Evolutionary conservation across 2,888 invertebrate species (phyloP), one percentile per base, ranked within the genome.

Genomic region (Drosophila anomelani): DNA sequence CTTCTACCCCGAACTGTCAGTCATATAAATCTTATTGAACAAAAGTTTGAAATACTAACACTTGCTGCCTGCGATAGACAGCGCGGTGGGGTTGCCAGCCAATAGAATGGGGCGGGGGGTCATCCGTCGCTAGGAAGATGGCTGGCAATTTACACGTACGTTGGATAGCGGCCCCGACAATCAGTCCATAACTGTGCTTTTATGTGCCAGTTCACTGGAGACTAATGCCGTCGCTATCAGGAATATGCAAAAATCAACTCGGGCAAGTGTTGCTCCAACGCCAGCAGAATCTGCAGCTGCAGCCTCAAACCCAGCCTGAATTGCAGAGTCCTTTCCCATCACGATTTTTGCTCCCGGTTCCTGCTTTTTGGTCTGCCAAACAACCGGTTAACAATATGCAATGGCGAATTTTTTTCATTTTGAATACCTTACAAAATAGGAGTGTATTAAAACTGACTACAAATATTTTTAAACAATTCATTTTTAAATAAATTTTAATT

Each of bases 221-320:
- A 85, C 83, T 88, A 85, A 88, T 88, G 83, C 86, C 59, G 62
- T 53, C 70, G 74, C 77, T 85, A 85, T 88, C 88, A 74, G 58
- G 70, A 87, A 88, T 80, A 82, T 85, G 83, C 83, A 85, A 88
- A 85, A 85, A 88, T 85, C 85, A 83, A 85, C 88, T 87, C 66
- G 66, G 72, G 56, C 71, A 63, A 66, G 64, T 85, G 68, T 85
- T 78, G 83, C 83, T 23, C 43, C 51, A 66, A 23, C 39, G 49
- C 59, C 47, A 47, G 59, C 44, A 57, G 56, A 72, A 29, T 36
- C 39, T 53, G 66, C 68, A 62, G n/a, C 32, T 20, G 32, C 51
- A 51, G 61, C 75, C 66, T 66, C 29, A 36, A 34, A 17, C 6
- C 23, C 38, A 32, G 26, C 26, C 26, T 26, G 29, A 39, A 26